A percentile compares a stretch with the other conserved stretches of the same genome.
These are phyloP conservation scores for Moxostoma hubbsi DNA, from an alignment of 2,797 vertebrate genomes.

Conservation along the genomic window DNA sequence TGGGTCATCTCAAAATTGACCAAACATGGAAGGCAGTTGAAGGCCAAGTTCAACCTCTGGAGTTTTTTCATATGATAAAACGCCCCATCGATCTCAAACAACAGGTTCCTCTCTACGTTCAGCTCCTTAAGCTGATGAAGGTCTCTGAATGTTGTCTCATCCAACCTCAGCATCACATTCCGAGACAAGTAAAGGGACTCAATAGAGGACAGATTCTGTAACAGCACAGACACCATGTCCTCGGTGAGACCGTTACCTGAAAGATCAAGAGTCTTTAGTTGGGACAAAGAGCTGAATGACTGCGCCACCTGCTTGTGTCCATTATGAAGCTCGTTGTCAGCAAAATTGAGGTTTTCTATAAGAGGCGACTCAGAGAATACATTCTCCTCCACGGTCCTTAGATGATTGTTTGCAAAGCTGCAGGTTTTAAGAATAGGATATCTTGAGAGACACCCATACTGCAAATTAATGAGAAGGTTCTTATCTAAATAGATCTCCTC, in stretches of 20 bases:
- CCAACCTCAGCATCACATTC: slow-evolving; percentile 86
- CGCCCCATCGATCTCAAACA: slow-evolving; percentile 90
- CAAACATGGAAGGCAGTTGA: slow-evolving; percentile 90
- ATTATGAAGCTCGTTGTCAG: slow-evolving; percentile 82
- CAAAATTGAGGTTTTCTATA: slow-evolving; percentile 80
- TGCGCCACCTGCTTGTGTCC: slow-evolving; percentile 75
- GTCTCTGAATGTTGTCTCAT: slow-evolving; percentile 79
- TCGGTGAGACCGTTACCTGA: slow-evolving; percentile 86
- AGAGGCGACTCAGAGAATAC: slow-evolving; percentile 75
- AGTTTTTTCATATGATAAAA: slow-evolving; percentile 82
- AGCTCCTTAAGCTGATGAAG: slow-evolving; percentile 84
- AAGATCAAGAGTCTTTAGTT: slow-evolving; percentile 82
- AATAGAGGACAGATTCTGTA: slow-evolving; percentile 85
- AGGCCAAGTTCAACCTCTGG: slow-evolving; percentile 88
- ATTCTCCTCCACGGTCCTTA: slow-evolving; percentile 72
- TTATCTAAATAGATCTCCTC: slow-evolving; percentile 84
- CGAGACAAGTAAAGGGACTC: slow-evolving; percentile 86
- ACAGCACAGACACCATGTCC: slow-evolving; percentile 78
- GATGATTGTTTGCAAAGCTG: slow-evolving; percentile 79
- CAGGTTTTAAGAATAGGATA: slow-evolving; percentile 80
- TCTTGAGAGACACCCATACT: slow-evolving; percentile 72
- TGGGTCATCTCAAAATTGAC: slow-evolving; percentile 85
- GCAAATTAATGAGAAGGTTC: slow-evolving; percentile 83
- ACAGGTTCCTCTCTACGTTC: slow-evolving; percentile 88
- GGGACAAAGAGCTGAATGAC: slow-evolving; percentile 76